A percentile compares a stretch with the other conserved stretches of the same genome.
phyloP scores from a whole-genome alignment of 2,113 vertebrate species.

The Sardina pilchardus region DNA sequence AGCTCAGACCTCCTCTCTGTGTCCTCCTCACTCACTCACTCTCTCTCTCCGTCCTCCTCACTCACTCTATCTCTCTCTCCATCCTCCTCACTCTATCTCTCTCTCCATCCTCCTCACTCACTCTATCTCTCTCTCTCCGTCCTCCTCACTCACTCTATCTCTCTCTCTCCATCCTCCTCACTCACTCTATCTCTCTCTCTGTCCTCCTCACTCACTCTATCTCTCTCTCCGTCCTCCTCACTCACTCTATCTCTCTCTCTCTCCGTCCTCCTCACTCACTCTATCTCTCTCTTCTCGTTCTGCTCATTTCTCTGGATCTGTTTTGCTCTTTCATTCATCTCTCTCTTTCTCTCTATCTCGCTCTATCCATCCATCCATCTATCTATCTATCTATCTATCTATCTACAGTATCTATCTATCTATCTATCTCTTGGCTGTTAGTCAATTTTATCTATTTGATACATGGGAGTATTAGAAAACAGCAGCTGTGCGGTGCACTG shows the following conservation, averaged over 20 bases:
- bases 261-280: neutral
- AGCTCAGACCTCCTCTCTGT: neutral
- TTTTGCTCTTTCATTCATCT: too few species aligned
- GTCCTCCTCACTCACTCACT: neutral
- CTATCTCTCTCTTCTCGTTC: too few species aligned
- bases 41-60: neutral
- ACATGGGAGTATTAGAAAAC: neutral
- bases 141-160: neutral
- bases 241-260: neutral
- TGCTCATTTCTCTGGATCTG: neutral
- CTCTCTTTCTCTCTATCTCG: neutral
- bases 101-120: neutral
- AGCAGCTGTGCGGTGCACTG: neutral
- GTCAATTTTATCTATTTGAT: neutral
- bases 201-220: too few species aligned
- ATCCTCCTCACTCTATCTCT: neutral
- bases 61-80: too few species aligned
- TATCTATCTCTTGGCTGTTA: neutral
- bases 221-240: too few species aligned
- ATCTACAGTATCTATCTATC: too few species aligned
- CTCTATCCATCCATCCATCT: neutral
- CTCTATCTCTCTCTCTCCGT: too few species aligned
- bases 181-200: neutral
- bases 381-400: too few species aligned
- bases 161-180: neutral